These are phyloP conservation scores for Palythoa caribaeorum DNA, from an alignment of 92 coral and sea anemone genomes.

Conservation along the genomic window DNA sequence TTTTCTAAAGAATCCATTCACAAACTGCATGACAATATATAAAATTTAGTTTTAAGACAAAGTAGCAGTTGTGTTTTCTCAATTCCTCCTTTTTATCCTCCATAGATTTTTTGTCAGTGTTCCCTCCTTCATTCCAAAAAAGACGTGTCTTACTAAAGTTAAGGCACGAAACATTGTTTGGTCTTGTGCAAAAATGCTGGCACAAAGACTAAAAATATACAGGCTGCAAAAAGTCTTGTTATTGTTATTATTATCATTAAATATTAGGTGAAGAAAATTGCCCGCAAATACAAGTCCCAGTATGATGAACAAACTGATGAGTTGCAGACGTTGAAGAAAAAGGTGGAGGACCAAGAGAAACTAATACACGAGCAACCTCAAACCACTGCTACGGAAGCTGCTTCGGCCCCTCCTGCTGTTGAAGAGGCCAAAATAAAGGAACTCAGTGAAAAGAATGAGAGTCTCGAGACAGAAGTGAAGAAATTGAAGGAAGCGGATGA, in stretches of 20 bases:
- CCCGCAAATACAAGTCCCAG: constrained; percentile 95
- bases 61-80: too few species aligned
- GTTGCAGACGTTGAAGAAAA: constrained; percentile 76
- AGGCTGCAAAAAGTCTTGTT: background rate
- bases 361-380: constrained; percentile 42
- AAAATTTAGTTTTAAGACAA: too few species aligned
- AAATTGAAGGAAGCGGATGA: constrained; percentile 73
- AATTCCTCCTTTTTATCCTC: too few species aligned
- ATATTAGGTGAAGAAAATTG: constrained; percentile 87
- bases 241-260: background rate
- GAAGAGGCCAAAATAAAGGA: constrained; percentile 78
- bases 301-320: constrained; percentile 80
- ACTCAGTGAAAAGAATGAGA: constrained; percentile 73
- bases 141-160: too few species aligned
- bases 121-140: too few species aligned
- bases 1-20: too few species aligned
- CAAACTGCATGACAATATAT: too few species aligned
- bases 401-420: constrained; percentile 50
- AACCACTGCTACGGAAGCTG: constrained; percentile 42
- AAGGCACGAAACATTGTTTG: too few species aligned
- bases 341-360: constrained; percentile 56
- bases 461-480: constrained; percentile 77
- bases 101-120: too few species aligned
- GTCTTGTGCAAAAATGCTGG: background rate
- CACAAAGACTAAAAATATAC: background rate